Evolutionary conservation across 2,888 invertebrate genomes (phyloP).

Genomic region (Octodonta nipae): DNA sequence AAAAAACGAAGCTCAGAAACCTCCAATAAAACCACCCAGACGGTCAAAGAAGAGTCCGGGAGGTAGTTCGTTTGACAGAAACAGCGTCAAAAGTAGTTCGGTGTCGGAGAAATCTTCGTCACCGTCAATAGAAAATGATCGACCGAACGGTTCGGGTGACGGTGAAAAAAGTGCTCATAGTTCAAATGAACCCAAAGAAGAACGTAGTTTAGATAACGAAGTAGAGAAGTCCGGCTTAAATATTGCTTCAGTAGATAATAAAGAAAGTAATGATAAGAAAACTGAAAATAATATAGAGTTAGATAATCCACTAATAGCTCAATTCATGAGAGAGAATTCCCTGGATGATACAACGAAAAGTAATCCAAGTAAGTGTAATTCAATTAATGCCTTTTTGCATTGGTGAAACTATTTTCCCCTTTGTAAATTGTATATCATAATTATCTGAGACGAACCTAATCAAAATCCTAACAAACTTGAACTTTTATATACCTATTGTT

Average conservation of each 20-base stretch:
- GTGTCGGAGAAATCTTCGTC: slow-evolving; percentile 32
- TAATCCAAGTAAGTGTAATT: slow-evolving; percentile 11
- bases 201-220: neutral
- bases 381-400: too few relatives aligned
- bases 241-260: too few relatives aligned
- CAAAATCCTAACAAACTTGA: too few relatives aligned
- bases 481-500: too few relatives aligned
- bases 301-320: slow-evolving; percentile 27
- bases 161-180: neutral
- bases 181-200: neutral
- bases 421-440: too few relatives aligned
- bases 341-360: slow-evolving; percentile 16
- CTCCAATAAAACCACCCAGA: slow-evolving; percentile 24
- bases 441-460: too few relatives aligned
- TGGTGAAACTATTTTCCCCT: too few relatives aligned
- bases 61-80: slow-evolving; percentile 11
- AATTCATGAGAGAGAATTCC: slow-evolving; percentile 29
- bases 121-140: neutral
- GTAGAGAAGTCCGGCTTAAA: too few relatives aligned
- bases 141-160: neutral
- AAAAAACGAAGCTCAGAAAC: slow-evolving; percentile 11
- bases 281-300: neutral
- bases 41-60: slow-evolving; percentile 36
- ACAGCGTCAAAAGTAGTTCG: slow-evolving; percentile 11
- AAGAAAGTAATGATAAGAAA: slow-evolving; percentile 1